Conservation (phyloP, 2,797 vertebrate species). For the Pachyuromys duprasi region DNA sequence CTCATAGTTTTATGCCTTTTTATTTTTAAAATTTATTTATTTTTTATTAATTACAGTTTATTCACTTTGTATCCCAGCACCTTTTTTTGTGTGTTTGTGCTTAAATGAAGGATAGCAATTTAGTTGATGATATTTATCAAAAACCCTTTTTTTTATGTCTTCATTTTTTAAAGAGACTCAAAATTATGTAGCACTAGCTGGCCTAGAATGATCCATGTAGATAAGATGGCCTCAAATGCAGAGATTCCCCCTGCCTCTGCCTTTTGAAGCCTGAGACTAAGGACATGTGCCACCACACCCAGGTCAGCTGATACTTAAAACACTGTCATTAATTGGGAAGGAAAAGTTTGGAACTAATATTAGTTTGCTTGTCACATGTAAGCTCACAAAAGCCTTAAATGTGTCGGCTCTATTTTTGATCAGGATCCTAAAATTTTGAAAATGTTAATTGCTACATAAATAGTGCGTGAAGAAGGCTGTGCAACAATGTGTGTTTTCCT, state of each 20-base stretch:
- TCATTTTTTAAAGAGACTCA: background rate
- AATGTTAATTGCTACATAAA: constrained; percentile 16
- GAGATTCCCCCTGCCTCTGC: background rate
- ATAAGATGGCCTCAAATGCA: background rate
- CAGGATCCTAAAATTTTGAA: constrained; percentile 51
- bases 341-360: constrained; percentile 27
- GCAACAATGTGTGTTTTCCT: constrained; percentile 38
- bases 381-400: constrained; percentile 50
- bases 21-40: background rate
- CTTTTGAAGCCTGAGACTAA: background rate
- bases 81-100: background rate
- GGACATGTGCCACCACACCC: background rate
- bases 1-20: background rate
- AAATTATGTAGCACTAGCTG: background rate
- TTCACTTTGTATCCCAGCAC: too few species aligned
- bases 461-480: background rate
- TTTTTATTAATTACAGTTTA: too few species aligned
- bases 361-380: background rate
- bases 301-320: background rate
- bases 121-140: background rate
- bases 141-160: background rate
- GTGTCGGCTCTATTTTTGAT: constrained; percentile 46
- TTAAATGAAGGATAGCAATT: constrained; percentile 38
- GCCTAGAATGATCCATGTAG: background rate
- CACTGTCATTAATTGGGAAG: background rate